Conservation (phyloP, 1,140 invertebrate genomes). For the Ectropis grisescens region DNA sequence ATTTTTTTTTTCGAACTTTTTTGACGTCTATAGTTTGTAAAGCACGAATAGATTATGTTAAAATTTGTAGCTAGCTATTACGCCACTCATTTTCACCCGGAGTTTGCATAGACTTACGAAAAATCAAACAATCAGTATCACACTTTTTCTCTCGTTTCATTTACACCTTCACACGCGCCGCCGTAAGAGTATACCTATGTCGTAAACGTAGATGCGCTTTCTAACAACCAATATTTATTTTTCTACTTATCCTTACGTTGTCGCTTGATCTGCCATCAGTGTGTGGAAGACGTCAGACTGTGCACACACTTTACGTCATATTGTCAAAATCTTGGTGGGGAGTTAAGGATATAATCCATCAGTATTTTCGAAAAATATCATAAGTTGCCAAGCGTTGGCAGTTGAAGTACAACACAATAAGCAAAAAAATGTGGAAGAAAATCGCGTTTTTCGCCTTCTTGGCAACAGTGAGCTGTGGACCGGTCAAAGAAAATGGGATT, state of each 20-base stretch:
- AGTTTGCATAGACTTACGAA: slow-evolving; percentile 21
- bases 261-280: slow-evolving; percentile 28
- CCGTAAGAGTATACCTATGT: slow-evolving; percentile 37
- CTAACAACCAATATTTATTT: slow-evolving; percentile 66
- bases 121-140: slow-evolving; percentile 62
- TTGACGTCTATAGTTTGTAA: too few species aligned
- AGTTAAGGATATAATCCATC: slow-evolving; percentile 57
- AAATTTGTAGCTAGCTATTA: slow-evolving; percentile 10
- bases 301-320: slow-evolving; percentile 43
- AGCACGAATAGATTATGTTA: not conserved
- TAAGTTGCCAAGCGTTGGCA: slow-evolving; percentile 39
- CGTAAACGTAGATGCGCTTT: slow-evolving; percentile 57
- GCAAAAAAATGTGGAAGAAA: slow-evolving; percentile 43
- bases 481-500: slow-evolving; percentile 44
- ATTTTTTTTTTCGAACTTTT: not conserved
- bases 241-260: slow-evolving; percentile 59
- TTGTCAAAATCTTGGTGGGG: slow-evolving; percentile 38
- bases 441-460: slow-evolving; percentile 37
- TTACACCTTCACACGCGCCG: slow-evolving; percentile 37
- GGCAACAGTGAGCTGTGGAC: slow-evolving; percentile 39
- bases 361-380: slow-evolving; percentile 56
- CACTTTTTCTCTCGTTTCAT: slow-evolving; percentile 68
- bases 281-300: slow-evolving; percentile 43
- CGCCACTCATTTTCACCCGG: slow-evolving; percentile 19
- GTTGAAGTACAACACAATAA: slow-evolving; percentile 24